phyloP scores from a whole-genome alignment of 2,113 vertebrate species.

The Pardalotus punctatus region DNA sequence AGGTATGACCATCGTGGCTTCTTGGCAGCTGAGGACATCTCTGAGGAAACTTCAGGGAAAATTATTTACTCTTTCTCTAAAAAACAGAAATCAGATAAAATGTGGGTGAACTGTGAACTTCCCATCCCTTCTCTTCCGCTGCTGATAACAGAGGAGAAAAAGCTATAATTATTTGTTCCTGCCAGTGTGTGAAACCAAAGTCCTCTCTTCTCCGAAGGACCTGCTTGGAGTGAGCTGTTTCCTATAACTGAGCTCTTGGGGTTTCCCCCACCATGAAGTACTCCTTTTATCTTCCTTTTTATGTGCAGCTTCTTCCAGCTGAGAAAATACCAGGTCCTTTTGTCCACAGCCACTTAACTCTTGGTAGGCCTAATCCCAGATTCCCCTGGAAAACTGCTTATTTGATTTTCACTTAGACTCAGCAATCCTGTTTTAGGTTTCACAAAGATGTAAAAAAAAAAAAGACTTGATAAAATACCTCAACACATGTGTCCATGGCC shows the following conservation, averaged over 20 bases:
- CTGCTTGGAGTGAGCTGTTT: not conserved
- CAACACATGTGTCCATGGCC: not conserved
- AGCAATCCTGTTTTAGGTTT: not conserved
- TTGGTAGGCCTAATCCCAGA: not conserved
- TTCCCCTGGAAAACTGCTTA: not conserved
- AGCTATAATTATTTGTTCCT: not conserved
- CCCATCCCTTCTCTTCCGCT: not conserved
- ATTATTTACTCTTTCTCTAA: not conserved
- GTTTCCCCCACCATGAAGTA: slow-evolving; percentile 13
- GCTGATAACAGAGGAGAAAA: not conserved
- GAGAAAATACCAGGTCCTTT: slow-evolving; percentile 12
- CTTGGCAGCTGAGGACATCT: not conserved
- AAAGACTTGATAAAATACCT: not conserved
- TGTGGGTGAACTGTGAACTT: not conserved
- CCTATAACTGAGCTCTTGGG: not conserved
- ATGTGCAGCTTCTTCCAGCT: not conserved
- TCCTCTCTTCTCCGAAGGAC: not conserved
- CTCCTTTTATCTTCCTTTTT: slow-evolving; percentile 41
- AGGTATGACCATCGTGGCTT: accelerated
- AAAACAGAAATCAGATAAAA: not conserved
- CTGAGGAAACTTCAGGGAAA: not conserved
- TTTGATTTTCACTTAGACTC: not conserved
- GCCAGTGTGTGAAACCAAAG: not conserved
- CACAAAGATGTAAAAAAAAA: not conserved
- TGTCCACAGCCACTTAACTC: not conserved